Conservation (phyloP, 2,797 vertebrate genomes). For the Novumbra hubbsi region DNA sequence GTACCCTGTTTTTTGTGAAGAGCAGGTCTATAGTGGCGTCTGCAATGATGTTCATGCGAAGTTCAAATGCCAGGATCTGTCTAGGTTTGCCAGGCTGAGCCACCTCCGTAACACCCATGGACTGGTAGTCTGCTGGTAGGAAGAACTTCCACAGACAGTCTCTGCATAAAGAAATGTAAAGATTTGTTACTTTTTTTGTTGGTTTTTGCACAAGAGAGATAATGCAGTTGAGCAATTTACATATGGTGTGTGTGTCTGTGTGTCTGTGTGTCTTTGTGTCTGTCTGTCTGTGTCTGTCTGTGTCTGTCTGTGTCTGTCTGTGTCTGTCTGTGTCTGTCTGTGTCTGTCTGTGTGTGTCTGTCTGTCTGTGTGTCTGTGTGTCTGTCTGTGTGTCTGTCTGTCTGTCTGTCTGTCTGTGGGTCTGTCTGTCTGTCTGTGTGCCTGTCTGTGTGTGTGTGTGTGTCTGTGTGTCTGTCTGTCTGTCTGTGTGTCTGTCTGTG, state of each 20-base stretch:
- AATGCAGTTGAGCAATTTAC: too few relatives aligned
- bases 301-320: conserved; percentile 77
- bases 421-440: neutral
- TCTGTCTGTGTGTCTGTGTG: conserved; percentile 55
- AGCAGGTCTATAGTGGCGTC: conserved; percentile 98
- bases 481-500: conserved; percentile 61
- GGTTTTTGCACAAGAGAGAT: neutral
- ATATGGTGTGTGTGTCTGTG: neutral
- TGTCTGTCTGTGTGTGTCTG: conserved; percentile 85
- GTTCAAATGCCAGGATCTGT: conserved; percentile 96
- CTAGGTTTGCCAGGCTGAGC: conserved; percentile 86
- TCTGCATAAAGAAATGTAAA: conserved; percentile 60
- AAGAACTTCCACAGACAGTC: conserved; percentile 99
- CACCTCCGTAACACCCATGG: conserved; percentile 89
- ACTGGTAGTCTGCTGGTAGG: conserved; percentile 94
- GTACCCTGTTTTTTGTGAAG: conserved; percentile 98
- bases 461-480: conserved; percentile 86
- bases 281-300: conserved; percentile 71
- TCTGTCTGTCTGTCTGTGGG: conserved; percentile 83
- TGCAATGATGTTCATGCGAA: conserved; percentile 99
- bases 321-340: neutral
- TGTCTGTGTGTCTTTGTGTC: neutral
- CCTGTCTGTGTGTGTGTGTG: neutral
- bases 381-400: neutral
- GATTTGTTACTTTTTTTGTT: neutral